Evolutionary conservation across 2,113 vertebrate genomes (phyloP).

Genomic region (Apteryx mantelli): DNA sequence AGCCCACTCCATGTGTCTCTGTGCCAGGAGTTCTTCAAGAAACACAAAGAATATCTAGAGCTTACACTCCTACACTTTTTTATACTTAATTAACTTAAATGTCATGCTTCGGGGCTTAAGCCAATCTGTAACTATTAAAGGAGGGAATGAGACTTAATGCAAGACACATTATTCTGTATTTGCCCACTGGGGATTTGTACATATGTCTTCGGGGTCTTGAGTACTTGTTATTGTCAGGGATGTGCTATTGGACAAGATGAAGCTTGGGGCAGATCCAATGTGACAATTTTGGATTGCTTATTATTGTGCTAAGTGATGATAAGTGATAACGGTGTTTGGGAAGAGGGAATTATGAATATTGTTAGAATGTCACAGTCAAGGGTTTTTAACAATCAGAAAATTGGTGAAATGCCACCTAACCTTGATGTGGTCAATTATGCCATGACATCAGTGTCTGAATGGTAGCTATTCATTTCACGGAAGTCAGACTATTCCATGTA

Average conservation of each 20-base stretch:
- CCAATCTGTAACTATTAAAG: background rate
- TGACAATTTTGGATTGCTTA: background rate
- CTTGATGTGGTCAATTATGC: background rate
- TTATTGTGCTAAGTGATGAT: background rate
- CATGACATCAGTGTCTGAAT: background rate
- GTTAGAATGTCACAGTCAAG: background rate
- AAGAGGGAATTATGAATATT: background rate
- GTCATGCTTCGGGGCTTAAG: background rate
- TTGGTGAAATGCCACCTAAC: background rate
- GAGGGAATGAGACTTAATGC: background rate
- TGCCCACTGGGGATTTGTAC: background rate
- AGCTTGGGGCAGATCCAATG: background rate
- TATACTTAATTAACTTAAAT: constrained; percentile 17
- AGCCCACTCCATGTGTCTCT: background rate
- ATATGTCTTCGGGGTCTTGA: background rate
- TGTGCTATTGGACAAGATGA: background rate
- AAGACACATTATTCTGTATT: background rate
- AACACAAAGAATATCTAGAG: background rate
- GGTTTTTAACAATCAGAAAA: background rate
- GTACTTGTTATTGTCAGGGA: background rate
- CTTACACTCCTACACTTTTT: background rate
- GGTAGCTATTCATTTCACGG: background rate
- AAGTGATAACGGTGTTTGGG: background rate
- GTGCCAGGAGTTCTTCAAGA: background rate
- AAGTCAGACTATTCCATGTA: background rate